Percentiles rank a stretch among this genome's conserved stretches.
These are phyloP conservation scores for Sprattus sprattus DNA, from an alignment of 2,113 vertebrate species.

Conservation along the genomic window DNA sequence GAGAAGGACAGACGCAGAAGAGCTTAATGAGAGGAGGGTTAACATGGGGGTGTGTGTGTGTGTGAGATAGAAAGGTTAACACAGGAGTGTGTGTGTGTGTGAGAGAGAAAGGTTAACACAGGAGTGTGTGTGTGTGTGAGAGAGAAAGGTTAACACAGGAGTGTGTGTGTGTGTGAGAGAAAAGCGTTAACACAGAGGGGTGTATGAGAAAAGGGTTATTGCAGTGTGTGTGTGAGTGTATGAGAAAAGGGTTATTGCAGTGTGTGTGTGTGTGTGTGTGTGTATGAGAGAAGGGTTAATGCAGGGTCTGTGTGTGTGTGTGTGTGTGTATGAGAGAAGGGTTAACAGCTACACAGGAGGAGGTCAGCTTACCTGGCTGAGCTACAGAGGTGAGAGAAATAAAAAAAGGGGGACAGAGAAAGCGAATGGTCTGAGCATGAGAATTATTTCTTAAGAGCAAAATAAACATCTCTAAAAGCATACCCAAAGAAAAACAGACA, in stretches of 20 bases:
- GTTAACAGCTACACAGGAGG: neutral
- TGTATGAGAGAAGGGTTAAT: neutral
- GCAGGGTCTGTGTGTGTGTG: neutral
- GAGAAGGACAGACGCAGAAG: neutral
- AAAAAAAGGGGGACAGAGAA: neutral
- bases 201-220: too few relatives aligned
- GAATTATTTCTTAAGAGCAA: too few relatives aligned
- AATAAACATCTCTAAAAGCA: too few relatives aligned
- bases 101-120: neutral
- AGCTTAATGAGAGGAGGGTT: neutral
- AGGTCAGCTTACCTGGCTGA: slow-evolving; percentile 27
- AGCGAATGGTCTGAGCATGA: neutral
- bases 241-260: neutral
- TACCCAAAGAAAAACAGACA: neutral
- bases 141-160: too few relatives aligned
- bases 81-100: neutral
- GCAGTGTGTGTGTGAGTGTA: too few relatives aligned
- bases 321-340: neutral
- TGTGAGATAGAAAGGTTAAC: neutral
- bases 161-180: neutral
- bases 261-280: neutral
- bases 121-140: neutral
- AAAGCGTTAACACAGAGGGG: neutral
- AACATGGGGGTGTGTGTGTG: neutral
- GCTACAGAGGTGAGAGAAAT: neutral